phyloP scores from a whole-genome alignment of 2,797 vertebrate species.

The Sebastes taczanowskii region DNA sequence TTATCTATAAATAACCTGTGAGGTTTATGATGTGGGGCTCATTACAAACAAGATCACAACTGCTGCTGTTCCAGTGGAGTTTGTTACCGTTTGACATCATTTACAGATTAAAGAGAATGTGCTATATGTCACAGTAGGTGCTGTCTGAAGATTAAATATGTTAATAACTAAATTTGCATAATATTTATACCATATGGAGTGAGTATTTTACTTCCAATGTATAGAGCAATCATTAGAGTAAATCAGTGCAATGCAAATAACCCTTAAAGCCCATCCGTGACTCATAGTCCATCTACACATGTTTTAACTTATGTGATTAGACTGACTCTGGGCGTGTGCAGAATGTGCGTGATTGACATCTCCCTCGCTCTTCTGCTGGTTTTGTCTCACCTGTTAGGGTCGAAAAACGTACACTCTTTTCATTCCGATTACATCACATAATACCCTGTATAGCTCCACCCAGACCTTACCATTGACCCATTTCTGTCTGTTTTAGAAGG shows the following conservation, averaged over 20 bases:
- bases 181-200: not conserved
- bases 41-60: not conserved
- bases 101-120: not conserved
- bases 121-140: not conserved
- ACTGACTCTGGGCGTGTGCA: too few species aligned
- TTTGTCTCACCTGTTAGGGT: not conserved
- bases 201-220: not conserved
- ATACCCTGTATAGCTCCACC: not conserved
- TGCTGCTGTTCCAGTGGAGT: not conserved
- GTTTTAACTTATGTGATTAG: not conserved
- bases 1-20: constrained; percentile 6
- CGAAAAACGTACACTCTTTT: not conserved
- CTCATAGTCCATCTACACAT: not conserved
- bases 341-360: too few species aligned
- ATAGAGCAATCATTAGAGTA: not conserved
- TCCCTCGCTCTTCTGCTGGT: too few species aligned
- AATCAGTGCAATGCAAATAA: not conserved
- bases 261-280: not conserved
- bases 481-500: rapidly evolving
- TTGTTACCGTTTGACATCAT: not conserved
- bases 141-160: not conserved
- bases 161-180: not conserved
- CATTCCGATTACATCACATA: not conserved
- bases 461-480: too few species aligned
- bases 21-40: not conserved